A percentile compares a stretch with the other conserved stretches of the same genome.
These are phyloP conservation scores for Eupithecia subfuscata DNA, from an alignment of 2,888 invertebrate species.

Conservation along the genomic window DNA sequence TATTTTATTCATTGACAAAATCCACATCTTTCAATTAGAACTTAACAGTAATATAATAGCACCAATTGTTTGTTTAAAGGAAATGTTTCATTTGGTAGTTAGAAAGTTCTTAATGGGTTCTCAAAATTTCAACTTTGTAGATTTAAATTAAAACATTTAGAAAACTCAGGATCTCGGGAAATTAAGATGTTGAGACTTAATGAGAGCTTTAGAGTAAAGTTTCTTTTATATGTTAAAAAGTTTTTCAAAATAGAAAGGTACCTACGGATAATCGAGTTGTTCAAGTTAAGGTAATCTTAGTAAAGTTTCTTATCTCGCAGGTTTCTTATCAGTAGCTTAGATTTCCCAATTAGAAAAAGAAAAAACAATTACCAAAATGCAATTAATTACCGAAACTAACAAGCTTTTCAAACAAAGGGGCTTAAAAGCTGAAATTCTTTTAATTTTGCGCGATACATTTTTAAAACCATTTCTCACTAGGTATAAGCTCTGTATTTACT, in stretches of 20 bases:
- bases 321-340: neutral
- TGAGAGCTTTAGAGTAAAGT: neutral
- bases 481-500: slow-evolving; percentile 61
- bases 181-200: slow-evolving; percentile 4
- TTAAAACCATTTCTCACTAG: slow-evolving; percentile 59
- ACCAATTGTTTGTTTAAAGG: neutral
- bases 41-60: too few relatives aligned
- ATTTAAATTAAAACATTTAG: neutral
- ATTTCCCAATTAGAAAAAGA: slow-evolving; percentile 6
- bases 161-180: neutral
- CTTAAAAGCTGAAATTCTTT: slow-evolving; percentile 38
- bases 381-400: slow-evolving; percentile 21
- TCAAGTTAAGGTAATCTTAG: slow-evolving; percentile 1
- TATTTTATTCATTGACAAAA: too few relatives aligned
- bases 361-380: slow-evolving; percentile 14
- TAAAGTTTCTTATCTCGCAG: neutral
- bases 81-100: neutral
- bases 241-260: slow-evolving; percentile 1
- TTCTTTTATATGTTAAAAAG: neutral
- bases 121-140: neutral
- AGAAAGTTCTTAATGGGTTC: neutral
- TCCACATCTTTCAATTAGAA: too few relatives aligned
- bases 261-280: neutral
- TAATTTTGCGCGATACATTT: slow-evolving; percentile 58
- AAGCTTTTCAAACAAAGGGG: slow-evolving; percentile 22